Base-by-base conservation (phyloP, 2,888 invertebrate species). In the Callimorpha dominula region DNA sequence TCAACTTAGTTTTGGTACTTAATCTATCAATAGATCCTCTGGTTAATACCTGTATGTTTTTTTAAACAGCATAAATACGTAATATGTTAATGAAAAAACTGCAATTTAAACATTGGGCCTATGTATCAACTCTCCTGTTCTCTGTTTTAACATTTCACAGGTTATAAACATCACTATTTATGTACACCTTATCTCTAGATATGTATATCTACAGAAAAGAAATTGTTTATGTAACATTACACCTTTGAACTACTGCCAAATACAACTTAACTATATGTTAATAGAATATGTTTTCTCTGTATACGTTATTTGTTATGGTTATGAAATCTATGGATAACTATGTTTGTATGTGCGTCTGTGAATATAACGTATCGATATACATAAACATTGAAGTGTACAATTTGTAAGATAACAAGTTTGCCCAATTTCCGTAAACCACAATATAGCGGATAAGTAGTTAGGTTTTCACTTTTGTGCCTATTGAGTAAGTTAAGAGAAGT, bases 381-480 rank as follows among this genome's bases (percentile, higher is more conserved):
- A 77, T 76, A 78, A 75, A 67, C 15, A 62, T 50, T 64, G 65
- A 72, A 31, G 20, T 78, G 73, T 83, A 84, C 74, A 75, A 74
- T 84, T 73, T 84, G 77, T 82, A 82, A 74, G 75, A 81, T 76
- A 60, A n/a, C 52, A 83, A 74, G 75, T 12, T 68, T 80, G 80
- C 74, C 78, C 72, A 71, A 43, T 70, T 73, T 74, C 62, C 71
- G 68, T 67, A 78, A 76, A 76, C 74, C 77, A 80, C 66, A 65
- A 74, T 76, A 46, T 81, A 84, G 78, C 65, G 70, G 70, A 71
- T 81, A 84, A 81, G 73, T 84, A 84, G 75, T 73, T 78, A 75
- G 82, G 77, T 76, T 74, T 72, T 84, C 85, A 84, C 84, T 84
- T 84, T 84, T 84, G 84, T 84, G 84, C 84, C 85, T 84, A 83